phyloP scores from a whole-genome alignment of 2,888 invertebrate genomes.

The Lithosia quadra region DNA sequence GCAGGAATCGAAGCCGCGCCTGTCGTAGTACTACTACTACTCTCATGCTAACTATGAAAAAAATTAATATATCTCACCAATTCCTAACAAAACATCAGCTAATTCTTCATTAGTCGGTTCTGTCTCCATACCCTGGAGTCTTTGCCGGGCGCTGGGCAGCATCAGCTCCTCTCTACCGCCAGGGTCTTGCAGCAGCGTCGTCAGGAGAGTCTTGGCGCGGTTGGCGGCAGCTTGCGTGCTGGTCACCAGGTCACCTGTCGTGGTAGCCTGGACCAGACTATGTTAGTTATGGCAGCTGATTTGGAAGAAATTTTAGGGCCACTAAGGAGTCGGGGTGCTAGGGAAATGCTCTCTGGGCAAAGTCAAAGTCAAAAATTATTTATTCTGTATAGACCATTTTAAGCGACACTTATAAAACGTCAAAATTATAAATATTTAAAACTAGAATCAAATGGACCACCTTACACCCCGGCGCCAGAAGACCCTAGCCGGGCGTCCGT shows the following conservation, averaged over 20 bases:
- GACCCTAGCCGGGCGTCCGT: too few relatives aligned
- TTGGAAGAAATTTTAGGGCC: not conserved
- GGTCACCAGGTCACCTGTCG: slow-evolving; percentile 92
- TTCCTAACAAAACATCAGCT: slow-evolving; percentile 73
- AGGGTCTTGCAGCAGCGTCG: slow-evolving; percentile 54
- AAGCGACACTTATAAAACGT: too few relatives aligned
- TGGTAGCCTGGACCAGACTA: slow-evolving; percentile 82
- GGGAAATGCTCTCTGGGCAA: too few relatives aligned
- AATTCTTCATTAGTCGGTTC: slow-evolving; percentile 63
- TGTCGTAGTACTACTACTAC: too few relatives aligned
- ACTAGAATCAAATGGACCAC: too few relatives aligned
- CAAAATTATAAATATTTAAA: too few relatives aligned
- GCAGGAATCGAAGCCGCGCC: too few relatives aligned
- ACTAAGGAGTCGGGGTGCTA: too few relatives aligned
- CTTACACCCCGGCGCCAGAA: too few relatives aligned
- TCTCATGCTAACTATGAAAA: not conserved
- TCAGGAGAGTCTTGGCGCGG: slow-evolving; percentile 85
- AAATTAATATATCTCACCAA: slow-evolving; percentile 61
- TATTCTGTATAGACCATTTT: too few relatives aligned
- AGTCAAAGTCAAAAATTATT: too few relatives aligned
- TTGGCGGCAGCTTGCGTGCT: slow-evolving; percentile 85
- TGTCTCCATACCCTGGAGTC: slow-evolving; percentile 63
- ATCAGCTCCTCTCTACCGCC: slow-evolving; percentile 56
- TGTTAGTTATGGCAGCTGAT: slow-evolving; percentile 26
- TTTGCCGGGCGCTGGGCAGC: slow-evolving; percentile 68